Base-by-base conservation (phyloP, 2,113 vertebrate species). In the Ancistrus triradiatus region DNA sequence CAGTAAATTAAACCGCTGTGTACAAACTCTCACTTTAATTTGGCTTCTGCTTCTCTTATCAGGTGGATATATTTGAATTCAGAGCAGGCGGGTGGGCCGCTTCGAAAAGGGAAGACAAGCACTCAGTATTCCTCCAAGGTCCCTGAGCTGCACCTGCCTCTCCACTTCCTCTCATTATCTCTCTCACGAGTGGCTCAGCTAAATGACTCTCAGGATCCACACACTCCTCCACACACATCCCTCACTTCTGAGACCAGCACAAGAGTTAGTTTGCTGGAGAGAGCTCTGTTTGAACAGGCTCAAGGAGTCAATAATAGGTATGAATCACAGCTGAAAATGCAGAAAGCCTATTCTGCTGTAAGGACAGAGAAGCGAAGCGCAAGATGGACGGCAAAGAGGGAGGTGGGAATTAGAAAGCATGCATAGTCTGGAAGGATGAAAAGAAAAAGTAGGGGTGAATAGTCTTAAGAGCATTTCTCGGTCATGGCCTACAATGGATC, bases 111-210 rank as follows among this genome's bases (percentile, higher is more conserved):
- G 70, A 74, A 42, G 53, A 52, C 72, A 70, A 78, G 80, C 67
- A 74, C 74, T 86, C 83, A 81, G 79, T 86, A 86, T 87, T 88
- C 84, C 73, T 74, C 77, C 75, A 71, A 75, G 82, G 76, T 74
- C 72, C 60, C 70, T 63, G 43, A 62, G 68, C 78, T 84, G 84
- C 84, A 86, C 84, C 84, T 88, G 84, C 78, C 75, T 81, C 81
- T 80, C 78, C 75, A 74, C 80, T 84, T 80, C 73, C 79, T 76
- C 79, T 86, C 84, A 84, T 86, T 88, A 84, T 78, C 84, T 83
- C 77, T 52, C 70, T 68, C 67, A 80, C 70, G 70, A 78, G 78
- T 81, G 78, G 69, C 77, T 74, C 68, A 73, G 77, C 82, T 81
- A 85, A 84, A 85, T 75, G 78, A 78, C 74, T 76, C 78, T 83